These are phyloP conservation scores for Corythornis madagascariensis DNA, from an alignment of 2,113 vertebrate genomes.

Conservation along the genomic window DNA sequence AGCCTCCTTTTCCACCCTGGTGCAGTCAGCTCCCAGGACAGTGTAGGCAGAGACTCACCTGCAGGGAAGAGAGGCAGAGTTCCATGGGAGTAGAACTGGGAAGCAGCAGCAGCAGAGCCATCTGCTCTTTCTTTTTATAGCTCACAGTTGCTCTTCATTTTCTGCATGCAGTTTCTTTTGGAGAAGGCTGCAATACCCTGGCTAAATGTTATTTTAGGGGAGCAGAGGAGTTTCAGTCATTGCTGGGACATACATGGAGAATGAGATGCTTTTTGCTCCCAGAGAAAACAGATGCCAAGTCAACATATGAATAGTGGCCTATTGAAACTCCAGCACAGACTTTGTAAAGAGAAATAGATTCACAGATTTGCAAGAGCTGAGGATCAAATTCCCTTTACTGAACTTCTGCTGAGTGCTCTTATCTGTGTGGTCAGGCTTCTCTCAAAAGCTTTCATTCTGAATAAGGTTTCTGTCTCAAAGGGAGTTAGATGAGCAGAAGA, in stretches of 20 bases:
- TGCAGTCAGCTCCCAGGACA: too few relatives aligned
- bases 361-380: not conserved
- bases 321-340: not conserved
- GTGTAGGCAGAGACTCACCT: not conserved
- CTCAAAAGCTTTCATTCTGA: not conserved
- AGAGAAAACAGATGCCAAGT: not conserved
- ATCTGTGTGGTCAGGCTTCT: not conserved
- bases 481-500: not conserved
- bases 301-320: not conserved
- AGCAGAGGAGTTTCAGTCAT: not conserved
- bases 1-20: not conserved
- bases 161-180: not conserved
- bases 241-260: not conserved
- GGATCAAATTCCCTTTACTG: not conserved
- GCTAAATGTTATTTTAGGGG: not conserved
- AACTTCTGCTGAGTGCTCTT: not conserved
- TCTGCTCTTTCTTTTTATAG: not conserved
- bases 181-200: not conserved
- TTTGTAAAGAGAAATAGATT: not conserved
- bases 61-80: not conserved
- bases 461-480: not conserved
- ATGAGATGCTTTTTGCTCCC: not conserved
- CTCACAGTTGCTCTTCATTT: not conserved
- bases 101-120: not conserved
- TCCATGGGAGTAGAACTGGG: fast-evolving